A percentile compares a stretch with the other conserved stretches of the same genome.
phyloP scores from a whole-genome alignment of 2,113 vertebrate species.

The Progne subis region DNA sequence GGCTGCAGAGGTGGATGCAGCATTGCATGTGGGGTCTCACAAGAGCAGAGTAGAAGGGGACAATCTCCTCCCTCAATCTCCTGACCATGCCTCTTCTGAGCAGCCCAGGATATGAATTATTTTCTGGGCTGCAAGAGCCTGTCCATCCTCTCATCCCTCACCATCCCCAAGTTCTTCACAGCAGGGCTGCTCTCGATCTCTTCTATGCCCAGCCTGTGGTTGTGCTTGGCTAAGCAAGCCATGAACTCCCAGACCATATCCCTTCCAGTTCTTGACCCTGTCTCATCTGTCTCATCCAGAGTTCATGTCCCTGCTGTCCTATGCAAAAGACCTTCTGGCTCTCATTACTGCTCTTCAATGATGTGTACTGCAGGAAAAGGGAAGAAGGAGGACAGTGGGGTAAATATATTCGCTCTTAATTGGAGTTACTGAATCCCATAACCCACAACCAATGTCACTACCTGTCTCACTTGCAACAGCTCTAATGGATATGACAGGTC shows the following conservation, averaged over 20 bases:
- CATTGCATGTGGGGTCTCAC: neutral
- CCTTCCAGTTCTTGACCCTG: neutral
- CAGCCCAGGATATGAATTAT: neutral
- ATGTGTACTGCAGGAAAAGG: neutral
- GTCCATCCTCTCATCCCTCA: neutral
- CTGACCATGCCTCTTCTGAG: neutral
- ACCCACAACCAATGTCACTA: neutral
- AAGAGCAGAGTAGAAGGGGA: neutral
- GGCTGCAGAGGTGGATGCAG: neutral
- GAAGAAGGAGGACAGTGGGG: neutral
- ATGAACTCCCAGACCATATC: neutral
- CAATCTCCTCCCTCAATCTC: neutral
- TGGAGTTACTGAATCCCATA: neutral
- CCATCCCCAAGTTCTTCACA: neutral
- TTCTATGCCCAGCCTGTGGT: neutral
- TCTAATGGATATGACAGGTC: neutral
- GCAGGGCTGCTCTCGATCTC: fast-evolving
- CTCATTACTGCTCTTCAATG: neutral
- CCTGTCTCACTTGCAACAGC: neutral
- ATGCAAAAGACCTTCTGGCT: neutral
- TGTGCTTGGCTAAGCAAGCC: neutral
- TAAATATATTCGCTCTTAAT: neutral
- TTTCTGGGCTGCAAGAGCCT: neutral
- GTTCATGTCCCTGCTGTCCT: neutral
- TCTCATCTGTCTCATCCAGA: neutral